Conservation (phyloP, 2,888 invertebrate species). For the Ophion ventricosus region DNA sequence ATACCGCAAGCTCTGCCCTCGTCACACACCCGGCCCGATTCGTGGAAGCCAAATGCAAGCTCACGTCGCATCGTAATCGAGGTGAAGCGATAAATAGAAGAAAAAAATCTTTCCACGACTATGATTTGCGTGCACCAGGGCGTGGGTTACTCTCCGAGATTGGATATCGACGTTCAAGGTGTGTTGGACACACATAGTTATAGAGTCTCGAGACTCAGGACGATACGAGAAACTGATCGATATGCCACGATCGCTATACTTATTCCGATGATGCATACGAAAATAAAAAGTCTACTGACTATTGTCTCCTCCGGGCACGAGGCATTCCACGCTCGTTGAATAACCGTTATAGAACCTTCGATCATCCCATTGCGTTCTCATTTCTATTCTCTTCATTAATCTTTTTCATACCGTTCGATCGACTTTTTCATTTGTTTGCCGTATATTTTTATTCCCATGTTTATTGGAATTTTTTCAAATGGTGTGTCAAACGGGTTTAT, state of each 20-base stretch:
- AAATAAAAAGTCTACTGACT: slow-evolving; percentile 4
- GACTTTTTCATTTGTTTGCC: background rate
- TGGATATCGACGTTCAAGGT: slow-evolving; percentile 25
- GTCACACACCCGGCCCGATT: background rate
- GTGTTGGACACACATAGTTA: slow-evolving; percentile 8
- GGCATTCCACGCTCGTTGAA: background rate
- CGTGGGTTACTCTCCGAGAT: slow-evolving; percentile 33
- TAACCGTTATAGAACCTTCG: background rate
- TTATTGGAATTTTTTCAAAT: too few species aligned
- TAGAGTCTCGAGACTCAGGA: background rate
- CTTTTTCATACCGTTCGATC: background rate
- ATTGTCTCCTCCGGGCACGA: background rate
- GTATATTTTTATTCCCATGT: background rate
- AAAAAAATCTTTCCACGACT: background rate
- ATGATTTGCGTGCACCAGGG: slow-evolving; percentile 24
- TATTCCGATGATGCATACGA: slow-evolving; percentile 6
- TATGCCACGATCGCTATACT: slow-evolving; percentile 22
- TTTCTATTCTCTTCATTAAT: background rate
- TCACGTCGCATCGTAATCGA: slow-evolving; percentile 16
- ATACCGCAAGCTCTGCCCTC: too few species aligned
- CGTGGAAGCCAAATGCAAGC: slow-evolving; percentile 19
- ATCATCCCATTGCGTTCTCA: background rate
- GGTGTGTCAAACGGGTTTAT: too few species aligned
- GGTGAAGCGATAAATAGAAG: background rate
- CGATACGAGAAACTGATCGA: slow-evolving; percentile 29